Conservation (phyloP, 2,888 invertebrate species). For the Argyresthia goedartella region DNA sequence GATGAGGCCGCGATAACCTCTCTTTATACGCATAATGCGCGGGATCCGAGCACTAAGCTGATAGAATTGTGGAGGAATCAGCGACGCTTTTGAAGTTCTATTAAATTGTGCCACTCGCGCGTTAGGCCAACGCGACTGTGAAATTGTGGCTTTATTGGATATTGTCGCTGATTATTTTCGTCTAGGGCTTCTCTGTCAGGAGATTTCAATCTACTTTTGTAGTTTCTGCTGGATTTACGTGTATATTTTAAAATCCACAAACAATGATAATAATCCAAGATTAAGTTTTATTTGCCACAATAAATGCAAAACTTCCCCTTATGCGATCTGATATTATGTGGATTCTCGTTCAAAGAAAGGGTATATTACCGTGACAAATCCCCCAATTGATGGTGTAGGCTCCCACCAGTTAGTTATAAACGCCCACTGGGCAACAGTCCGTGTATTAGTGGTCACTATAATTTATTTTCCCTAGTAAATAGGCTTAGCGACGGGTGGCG, state of each 20-base stretch:
- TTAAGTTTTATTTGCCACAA: too few relatives aligned
- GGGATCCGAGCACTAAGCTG: constrained; percentile 62
- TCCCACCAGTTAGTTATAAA: not conserved
- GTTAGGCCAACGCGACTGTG: constrained; percentile 61
- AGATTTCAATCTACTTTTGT: too few relatives aligned
- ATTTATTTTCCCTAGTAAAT: constrained; percentile 61
- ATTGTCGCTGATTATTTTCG: constrained; percentile 51
- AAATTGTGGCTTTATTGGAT: constrained; percentile 65
- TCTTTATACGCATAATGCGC: constrained; percentile 67
- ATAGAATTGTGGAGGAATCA: constrained; percentile 68
- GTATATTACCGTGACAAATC: constrained; percentile 27
- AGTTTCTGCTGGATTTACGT: too few relatives aligned
- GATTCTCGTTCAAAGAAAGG: too few relatives aligned
- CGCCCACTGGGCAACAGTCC: constrained; percentile 6
- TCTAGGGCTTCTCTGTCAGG: not conserved
- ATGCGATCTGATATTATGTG: too few relatives aligned
- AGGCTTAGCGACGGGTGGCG: constrained; percentile 58
- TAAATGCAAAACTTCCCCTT: too few relatives aligned
- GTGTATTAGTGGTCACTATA: constrained; percentile 36
- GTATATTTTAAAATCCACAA: too few relatives aligned
- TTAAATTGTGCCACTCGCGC: constrained; percentile 66
- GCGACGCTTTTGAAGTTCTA: constrained; percentile 68
- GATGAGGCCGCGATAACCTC: constrained; percentile 51
- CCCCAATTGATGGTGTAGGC: constrained; percentile 19
- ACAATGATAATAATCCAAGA: too few relatives aligned